These are phyloP conservation scores for Meda fulgida DNA, from an alignment of 2,797 vertebrate species.

Conservation along the genomic window DNA sequence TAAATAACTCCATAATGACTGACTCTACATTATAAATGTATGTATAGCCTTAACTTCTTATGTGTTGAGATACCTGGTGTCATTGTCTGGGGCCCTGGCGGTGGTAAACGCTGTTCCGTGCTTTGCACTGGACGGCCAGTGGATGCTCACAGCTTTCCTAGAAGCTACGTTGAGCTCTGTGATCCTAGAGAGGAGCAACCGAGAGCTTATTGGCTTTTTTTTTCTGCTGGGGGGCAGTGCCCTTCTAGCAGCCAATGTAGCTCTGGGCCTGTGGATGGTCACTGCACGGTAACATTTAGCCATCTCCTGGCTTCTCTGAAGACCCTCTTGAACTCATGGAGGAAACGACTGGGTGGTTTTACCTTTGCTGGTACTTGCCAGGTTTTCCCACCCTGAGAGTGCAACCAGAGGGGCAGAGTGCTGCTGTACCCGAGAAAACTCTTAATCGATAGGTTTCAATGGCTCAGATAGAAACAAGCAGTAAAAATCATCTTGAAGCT, in stretches of 20 bases:
- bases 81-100: conserved; percentile 92
- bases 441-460: conserved; percentile 14
- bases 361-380: conserved; percentile 20
- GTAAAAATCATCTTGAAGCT: conserved; percentile 9
- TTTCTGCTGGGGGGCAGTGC: conserved; percentile 87
- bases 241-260: conserved; percentile 92
- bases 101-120: conserved; percentile 98
- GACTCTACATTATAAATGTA: not conserved
- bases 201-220: conserved; percentile 93
- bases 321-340: not conserved
- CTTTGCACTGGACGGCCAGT: conserved; percentile 96
- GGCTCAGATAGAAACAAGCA: conserved; percentile 3
- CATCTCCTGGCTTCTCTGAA: conserved; percentile 22
- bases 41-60: conserved; percentile 71
- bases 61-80: conserved; percentile 88
- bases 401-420: not conserved
- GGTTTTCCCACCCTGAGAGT: not conserved
- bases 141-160: conserved; percentile 96
- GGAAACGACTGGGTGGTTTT: not conserved
- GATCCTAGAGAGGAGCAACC: conserved; percentile 87
- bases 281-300: conserved; percentile 85
- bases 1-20: not conserved
- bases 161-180: conserved; percentile 90
- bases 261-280: conserved; percentile 97
- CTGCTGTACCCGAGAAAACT: conserved; percentile 9